Evolutionary conservation across 2,888 invertebrate species (phyloP), one percentile per base, ranked within the genome.

Genomic region (Ischnus inquisitorius): DNA sequence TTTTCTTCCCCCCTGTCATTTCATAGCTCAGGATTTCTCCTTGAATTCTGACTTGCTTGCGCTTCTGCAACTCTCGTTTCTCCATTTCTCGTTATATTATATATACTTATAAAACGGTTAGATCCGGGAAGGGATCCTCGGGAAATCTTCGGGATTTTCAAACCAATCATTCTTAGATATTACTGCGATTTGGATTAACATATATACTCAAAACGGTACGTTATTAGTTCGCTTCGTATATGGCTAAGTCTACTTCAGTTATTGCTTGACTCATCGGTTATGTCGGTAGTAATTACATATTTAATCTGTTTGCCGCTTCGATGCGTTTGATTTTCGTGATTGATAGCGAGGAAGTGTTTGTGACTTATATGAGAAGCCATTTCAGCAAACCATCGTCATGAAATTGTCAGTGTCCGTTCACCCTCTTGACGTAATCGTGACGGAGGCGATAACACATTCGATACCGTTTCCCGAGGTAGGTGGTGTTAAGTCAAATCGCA

Each of bases 21-120:
- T 81, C 84, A 82, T 84, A 84, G 65, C 81, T 84, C 71, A 69
- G 64, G 75, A 79, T 84, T 81, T 79, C 81, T 79, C 71, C 78
- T 71, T 79, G 75, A 65, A 75, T 64, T 64, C 75, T 34, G 83
- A 84, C 69, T 82, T 71, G 57, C 74, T 57, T 46, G 74, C 67
- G 34, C 51, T 64, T 75, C 68, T 22, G 12, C 51, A 68, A 34
- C 62, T 60, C 22, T 16, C 57, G n/a, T 62, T 39, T 65, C 68
- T 57, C n/a, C n/a, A n/a, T 72, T 65, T 54, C 68, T 51, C 69
- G 57, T 67, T 69, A 69, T n/a, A n/a, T n/a, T n/a, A n/a, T n/a
- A n/a, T n/a, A n/a, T 54, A 67, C 62, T 51, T 65, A 51, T 48
- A 39, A 28, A 77, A 65, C 57, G 43, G 48, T 72, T 43, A 62